Evolutionary conservation across 2,113 vertebrate species (phyloP), one percentile per base, ranked within the genome.

Genomic region (Stegostoma tigrinum): DNA sequence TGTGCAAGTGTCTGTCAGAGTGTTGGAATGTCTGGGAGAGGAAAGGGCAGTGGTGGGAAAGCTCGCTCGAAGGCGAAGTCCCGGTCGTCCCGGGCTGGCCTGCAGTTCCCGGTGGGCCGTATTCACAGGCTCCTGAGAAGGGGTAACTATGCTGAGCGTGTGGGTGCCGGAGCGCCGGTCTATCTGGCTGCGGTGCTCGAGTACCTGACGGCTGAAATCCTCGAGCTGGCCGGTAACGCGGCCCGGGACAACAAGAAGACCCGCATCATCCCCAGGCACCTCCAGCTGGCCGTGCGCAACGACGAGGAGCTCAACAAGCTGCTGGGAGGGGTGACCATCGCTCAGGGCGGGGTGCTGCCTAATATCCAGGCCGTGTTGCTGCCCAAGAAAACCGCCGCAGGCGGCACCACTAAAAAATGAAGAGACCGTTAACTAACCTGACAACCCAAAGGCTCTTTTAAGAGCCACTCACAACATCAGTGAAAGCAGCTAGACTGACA

Each of bases 141-240:
- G 48, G 89, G 95, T 0, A 64, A 96, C 85, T 93, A 95, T 61
- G 95, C 95, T 14, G 89, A 96, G 95, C 95, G 85, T 34, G 95
- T 95, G 95, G 95, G 95, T 21, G 95, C 95, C 95, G 75, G 95
- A 66, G 95, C 95, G 21, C 95, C 95, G 48, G 95, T 96, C 85
- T 96, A 96, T 24, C 38, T 96, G 95, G 95, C 95, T 17, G 95
- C 95, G 23, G 95, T 96, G 89, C 91, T 95, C 0, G 96, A 97
- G 67, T 97, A 97, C 5, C 95, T 97, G 96, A 98, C 98, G 0
- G 98, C 97, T 1, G 98, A 98, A 96, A 98, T 98, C 91, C 24
- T 98, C 96, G 98, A 98, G 89, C 34, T 91, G 89, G 89, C 89
- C 30, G 89, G 89, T 0, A 91, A 91, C 55, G 89, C 89, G n/a